Evolutionary conservation across 2,113 vertebrate species (phyloP), one percentile per base, ranked within the genome.

Genomic region (Aythya baeri): DNA sequence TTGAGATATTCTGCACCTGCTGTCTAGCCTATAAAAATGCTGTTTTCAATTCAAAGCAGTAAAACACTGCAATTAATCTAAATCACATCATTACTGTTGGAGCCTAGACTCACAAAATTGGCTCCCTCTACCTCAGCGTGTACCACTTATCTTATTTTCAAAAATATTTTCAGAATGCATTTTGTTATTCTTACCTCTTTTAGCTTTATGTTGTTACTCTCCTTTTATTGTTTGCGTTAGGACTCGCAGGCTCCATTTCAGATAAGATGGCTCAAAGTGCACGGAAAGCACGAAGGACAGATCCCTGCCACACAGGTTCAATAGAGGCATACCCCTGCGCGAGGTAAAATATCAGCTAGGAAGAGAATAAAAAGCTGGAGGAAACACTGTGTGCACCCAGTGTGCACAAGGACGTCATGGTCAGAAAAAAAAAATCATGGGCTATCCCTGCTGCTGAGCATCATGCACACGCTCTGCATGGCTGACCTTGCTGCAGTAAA

Each of bases 61-160:
- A 97, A 97, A 97, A 96, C 94, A 94, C 85, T 81, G 86, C 95
- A 97, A 95, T 97, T 96, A 97, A 97, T 95, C 94, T 95, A 96
- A 97, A 96, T 93, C 94, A 96, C 92, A 97, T 92, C 94, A 92
- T 96, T 96, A 77, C 72, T 6, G 86, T 94, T 91, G 85, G 90
- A 96, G 91, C 73, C 66, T 58, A 88, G 89, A 41, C 91, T 96
- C 85, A n/a, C 72, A 83, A 63, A 94, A 93, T 49, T 77, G 88
- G 75, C 75, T 89, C 52, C 50, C 68, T 87, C 80, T 62, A 90
- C 87, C 85, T 82, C 81, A 1, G 46, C 12, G 7, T 59, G 73
- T 23, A 85, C 54, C 86, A 82, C 92, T 93, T 96, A 65, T 50
- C 79, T 67, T 44, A 71, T 83, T 91, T 86, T 55, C 80, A 57